phyloP scores from a whole-genome alignment of 2,888 invertebrate species.

The Drosophila meridionalis region DNA sequence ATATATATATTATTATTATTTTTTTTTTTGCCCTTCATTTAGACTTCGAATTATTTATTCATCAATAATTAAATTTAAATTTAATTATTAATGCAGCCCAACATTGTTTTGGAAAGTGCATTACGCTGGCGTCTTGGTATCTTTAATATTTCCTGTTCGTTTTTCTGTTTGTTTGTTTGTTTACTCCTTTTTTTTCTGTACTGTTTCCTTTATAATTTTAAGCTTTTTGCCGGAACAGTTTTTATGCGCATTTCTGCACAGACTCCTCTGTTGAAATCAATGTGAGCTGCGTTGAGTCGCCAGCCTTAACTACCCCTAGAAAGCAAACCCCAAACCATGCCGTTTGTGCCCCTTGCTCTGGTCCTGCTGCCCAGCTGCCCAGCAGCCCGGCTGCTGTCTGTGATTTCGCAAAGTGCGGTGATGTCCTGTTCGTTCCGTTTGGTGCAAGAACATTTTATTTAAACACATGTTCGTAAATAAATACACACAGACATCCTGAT shows the following conservation, averaged over 20 bases:
- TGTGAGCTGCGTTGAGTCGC: constrained; percentile 54
- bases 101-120: constrained; percentile 21
- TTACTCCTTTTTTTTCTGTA: background rate
- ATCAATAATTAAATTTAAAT: too few relatives aligned
- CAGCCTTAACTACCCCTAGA: constrained; percentile 26
- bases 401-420: constrained; percentile 71
- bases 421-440: constrained; percentile 64
- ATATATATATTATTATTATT: background rate
- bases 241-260: constrained; percentile 62
- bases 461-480: constrained; percentile 54
- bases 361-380: constrained; percentile 39
- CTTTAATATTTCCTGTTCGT: background rate
- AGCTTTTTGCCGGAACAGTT: constrained; percentile 58
- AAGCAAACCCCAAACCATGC: background rate
- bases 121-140: background rate
- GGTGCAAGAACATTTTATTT: constrained; percentile 72
- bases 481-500: constrained; percentile 21
- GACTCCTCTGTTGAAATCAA: constrained; percentile 70
- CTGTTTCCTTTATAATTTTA: constrained; percentile 47
- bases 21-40: background rate
- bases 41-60: too few relatives aligned
- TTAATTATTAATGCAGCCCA: too few relatives aligned
- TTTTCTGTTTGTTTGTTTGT: constrained; percentile 14
- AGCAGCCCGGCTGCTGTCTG: constrained; percentile 38
- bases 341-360: constrained; percentile 1